Percentiles rank a stretch among this genome's conserved stretches.
Conservation (phyloP, 2,113 vertebrate species). For the Mus pahari region DNA sequence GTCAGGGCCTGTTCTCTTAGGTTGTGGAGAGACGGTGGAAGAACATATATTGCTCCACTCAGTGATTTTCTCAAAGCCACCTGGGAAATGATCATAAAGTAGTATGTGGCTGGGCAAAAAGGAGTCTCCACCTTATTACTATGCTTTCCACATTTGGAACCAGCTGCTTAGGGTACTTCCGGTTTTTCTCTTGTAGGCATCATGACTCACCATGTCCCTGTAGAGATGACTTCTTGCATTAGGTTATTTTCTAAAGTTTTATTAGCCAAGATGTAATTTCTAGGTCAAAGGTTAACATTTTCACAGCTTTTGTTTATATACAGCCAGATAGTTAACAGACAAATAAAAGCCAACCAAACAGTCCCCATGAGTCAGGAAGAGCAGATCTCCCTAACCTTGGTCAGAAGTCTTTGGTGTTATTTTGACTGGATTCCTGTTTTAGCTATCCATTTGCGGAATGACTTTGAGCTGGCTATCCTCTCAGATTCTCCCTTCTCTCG, state of each 20-base stretch:
- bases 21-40: background rate
- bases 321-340: slow-evolving; percentile 8
- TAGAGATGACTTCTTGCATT: background rate
- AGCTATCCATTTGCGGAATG: slow-evolving; percentile 5
- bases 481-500: background rate
- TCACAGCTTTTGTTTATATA: background rate
- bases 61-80: background rate
- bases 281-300: slow-evolving; percentile 22
- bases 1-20: background rate
- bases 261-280: slow-evolving; percentile 52
- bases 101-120: background rate
- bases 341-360: background rate
- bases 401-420: slow-evolving; percentile 2
- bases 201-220: background rate
- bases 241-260: slow-evolving; percentile 42
- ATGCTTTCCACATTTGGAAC: background rate
- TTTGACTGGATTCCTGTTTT: background rate
- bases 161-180: background rate
- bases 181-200: background rate
- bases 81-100: background rate
- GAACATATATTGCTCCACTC: background rate
- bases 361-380: background rate
- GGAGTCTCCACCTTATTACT: background rate
- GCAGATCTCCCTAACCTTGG: background rate
- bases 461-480: background rate